phyloP scores from a whole-genome alignment of 2,113 vertebrate genomes.

The Sinocyclocheilus maitianheensis region DNA sequence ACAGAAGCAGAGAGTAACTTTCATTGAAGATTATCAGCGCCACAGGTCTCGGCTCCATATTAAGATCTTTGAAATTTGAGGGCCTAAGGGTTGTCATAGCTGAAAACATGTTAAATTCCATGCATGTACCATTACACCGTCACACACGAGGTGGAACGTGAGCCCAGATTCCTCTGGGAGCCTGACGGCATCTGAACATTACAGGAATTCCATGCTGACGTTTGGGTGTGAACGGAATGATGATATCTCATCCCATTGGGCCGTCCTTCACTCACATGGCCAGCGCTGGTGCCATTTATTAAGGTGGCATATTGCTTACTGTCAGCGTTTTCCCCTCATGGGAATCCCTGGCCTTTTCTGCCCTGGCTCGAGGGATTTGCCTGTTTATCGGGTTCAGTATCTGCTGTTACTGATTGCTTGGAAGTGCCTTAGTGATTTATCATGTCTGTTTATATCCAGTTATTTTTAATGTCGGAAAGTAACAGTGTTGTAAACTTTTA shows the following conservation, averaged over 20 bases:
- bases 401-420: slow-evolving; percentile 6
- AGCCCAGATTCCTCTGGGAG: slow-evolving; percentile 19
- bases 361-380: slow-evolving; percentile 35
- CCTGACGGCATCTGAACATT: slow-evolving; percentile 41
- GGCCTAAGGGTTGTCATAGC: slow-evolving; percentile 17
- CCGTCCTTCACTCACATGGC: slow-evolving; percentile 59
- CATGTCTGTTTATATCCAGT: slow-evolving; percentile 13
- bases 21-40: slow-evolving; percentile 2
- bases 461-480: not conserved
- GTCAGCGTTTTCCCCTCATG: slow-evolving; percentile 64
- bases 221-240: slow-evolving; percentile 49
- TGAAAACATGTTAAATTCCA: slow-evolving; percentile 22
- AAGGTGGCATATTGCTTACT: slow-evolving; percentile 61
- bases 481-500: not conserved
- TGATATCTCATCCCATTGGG: slow-evolving; percentile 60
- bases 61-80: slow-evolving; percentile 4
- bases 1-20: slow-evolving; percentile 5
- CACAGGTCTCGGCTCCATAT: not conserved
- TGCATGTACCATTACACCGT: slow-evolving; percentile 9
- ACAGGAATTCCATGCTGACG: slow-evolving; percentile 56
- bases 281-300: slow-evolving; percentile 62
- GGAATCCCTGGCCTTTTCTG: slow-evolving; percentile 54
- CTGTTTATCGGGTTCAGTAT: slow-evolving; percentile 20
- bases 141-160: slow-evolving; percentile 6
- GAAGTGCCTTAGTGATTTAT: not conserved